A percentile compares a stretch with the other conserved stretches of the same genome.
Evolutionary conservation across 2,888 invertebrate genomes (phyloP).

Genomic region (Stramonita haemastoma): DNA sequence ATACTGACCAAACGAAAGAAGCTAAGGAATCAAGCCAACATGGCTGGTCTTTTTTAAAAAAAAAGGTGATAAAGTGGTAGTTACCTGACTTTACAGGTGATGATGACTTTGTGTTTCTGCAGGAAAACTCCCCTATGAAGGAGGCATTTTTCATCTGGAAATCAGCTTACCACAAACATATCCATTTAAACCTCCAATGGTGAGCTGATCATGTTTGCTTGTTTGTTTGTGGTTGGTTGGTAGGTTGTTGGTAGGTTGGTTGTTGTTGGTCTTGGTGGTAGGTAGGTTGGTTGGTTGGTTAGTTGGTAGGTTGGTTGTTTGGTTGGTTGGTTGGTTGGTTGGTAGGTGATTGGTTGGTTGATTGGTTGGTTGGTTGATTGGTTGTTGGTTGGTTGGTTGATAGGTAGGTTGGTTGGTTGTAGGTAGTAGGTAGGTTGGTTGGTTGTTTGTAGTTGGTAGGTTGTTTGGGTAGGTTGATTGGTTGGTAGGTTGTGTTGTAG

Average conservation of each 20-base stretch:
- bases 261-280: background rate
- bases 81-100: too few species aligned
- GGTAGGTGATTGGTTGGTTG: background rate
- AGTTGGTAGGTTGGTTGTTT: background rate
- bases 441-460: background rate
- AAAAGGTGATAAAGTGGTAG: too few species aligned
- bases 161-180: constrained; percentile 99
- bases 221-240: background rate
- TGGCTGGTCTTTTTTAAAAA: too few species aligned
- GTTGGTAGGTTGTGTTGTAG: background rate
- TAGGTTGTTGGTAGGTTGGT: background rate
- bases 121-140: constrained; percentile 99
- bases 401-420: background rate
- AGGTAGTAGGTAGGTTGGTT: background rate
- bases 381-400: background rate
- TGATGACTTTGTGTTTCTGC: constrained; percentile 57
- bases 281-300: background rate
- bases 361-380: background rate
- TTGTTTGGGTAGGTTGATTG: background rate
- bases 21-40: too few species aligned
- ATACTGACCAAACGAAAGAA: too few species aligned
- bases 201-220: constrained; percentile 69
- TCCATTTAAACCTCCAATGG: constrained; percentile 99
- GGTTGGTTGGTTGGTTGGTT: background rate
- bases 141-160: constrained; percentile 99